Conservation (phyloP, 2,888 invertebrate genomes). For the Hydroisotoma schaefferi region DNA sequence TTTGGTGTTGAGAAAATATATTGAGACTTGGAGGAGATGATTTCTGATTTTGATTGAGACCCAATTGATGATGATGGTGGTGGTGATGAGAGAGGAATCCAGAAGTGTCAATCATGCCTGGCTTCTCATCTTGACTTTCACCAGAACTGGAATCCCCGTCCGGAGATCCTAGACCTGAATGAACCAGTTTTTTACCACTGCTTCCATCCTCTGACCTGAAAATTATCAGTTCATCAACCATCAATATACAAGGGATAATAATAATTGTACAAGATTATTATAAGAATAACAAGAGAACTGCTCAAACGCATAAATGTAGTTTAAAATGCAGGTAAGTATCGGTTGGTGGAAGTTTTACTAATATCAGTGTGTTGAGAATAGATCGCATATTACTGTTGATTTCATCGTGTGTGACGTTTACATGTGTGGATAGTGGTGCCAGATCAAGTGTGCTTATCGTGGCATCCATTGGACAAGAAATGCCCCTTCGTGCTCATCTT, state of each 20-base stretch:
- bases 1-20: conserved; percentile 46
- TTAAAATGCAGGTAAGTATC: too few relatives aligned
- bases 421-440: background rate
- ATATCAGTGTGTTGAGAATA: too few relatives aligned
- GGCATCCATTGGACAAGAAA: background rate
- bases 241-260: background rate
- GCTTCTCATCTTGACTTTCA: conserved; percentile 48
- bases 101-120: conserved; percentile 23
- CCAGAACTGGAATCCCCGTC: conserved; percentile 48
- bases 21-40: conserved; percentile 38
- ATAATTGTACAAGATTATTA: background rate
- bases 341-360: too few relatives aligned
- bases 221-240: conserved; percentile 7
- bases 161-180: conserved; percentile 46
- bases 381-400: too few relatives aligned
- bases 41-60: conserved; percentile 27
- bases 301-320: too few relatives aligned
- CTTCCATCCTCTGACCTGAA: conserved; percentile 48
- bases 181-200: conserved; percentile 45
- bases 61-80: conserved; percentile 28
- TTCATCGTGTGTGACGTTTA: background rate
- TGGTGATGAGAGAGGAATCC: conserved; percentile 21
- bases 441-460: conserved; percentile 2
- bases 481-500: conserved; percentile 2
- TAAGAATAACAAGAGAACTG: background rate